Base-by-base conservation (phyloP, 2,797 vertebrate genomes). In the Toxotes lorentzi region DNA sequence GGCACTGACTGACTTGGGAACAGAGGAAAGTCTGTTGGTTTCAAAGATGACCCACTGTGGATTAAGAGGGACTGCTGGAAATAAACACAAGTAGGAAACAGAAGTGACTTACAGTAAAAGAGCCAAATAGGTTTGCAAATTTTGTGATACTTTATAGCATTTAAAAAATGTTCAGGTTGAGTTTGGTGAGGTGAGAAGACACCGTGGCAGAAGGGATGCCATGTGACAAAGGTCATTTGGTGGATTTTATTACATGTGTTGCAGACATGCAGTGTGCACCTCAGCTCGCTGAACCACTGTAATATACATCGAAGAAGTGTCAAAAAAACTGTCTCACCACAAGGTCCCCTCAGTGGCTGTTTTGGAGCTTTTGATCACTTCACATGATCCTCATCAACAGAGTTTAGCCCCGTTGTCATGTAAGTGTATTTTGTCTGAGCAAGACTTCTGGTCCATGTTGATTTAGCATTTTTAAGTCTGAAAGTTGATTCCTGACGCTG, bases 1-100 rank as follows among this genome's bases (percentile, higher is more conserved):
- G 61, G 80, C 78, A 41, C 63, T 35, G 67, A 34, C 48, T 64
- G 70, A 75, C 72, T 61, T 3, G 10, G 35, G 70, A 75, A 85
- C 61, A 79, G 71, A 81, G 70, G 59, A 58, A 77, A 74, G 80
- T 45, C 78, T 88, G 81, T 79, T 64, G 70, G 59, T 59, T 66
- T 66, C 57, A 62, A 21, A 73, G 60, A 70, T 50, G 66, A 79
- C 70, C 60, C 53, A 17, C 40, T 9, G 58, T 50, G 64, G 74
- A 74, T 68, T 9, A 5, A 13, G 50, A 54, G 38, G 24, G 58
- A 41, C 41, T 4, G 48, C 35, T 47, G 78, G 53, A 53, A 67
- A 32, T 60, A 63, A 86, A 74, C 48, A 67, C 35, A 14, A 21
- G 60, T 12, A 19, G 70, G 62, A 70, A 80, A 61, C 45, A 63